Percentiles rank a stretch among this genome's conserved stretches.
Evolutionary conservation across 2,113 vertebrate genomes (phyloP).

Genomic region (Myocastor coypus): DNA sequence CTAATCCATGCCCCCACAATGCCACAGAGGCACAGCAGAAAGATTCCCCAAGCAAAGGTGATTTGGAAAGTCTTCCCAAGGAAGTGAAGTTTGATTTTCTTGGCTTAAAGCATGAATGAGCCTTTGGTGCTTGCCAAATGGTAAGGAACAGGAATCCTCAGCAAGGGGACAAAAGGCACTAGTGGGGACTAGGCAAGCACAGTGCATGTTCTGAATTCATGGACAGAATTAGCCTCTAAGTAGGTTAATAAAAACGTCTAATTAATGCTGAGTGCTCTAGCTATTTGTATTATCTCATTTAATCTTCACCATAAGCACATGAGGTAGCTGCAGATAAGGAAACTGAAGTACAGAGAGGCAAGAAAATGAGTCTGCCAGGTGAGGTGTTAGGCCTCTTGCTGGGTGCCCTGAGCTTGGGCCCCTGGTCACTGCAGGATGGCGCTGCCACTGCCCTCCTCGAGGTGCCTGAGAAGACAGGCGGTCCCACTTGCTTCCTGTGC

Average conservation of each 20-base stretch:
- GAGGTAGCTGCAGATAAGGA: not conserved
- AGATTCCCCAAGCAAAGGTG: not conserved
- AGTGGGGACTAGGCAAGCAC: not conserved
- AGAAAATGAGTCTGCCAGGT: not conserved
- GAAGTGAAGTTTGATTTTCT: slow-evolving; percentile 19
- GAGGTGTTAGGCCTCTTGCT: not conserved
- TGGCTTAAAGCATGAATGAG: not conserved
- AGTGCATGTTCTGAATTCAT: not conserved
- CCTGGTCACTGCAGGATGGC: not conserved
- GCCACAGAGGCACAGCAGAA: not conserved
- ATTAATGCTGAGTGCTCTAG: not conserved
- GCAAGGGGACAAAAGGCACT: not conserved
- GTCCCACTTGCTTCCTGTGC: not conserved
- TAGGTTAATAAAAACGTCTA: not conserved
- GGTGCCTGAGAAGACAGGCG: not conserved
- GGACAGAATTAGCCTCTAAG: not conserved
- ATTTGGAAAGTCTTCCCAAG: not conserved
- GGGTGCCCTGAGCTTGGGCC: too few relatives aligned
- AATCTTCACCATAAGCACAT: not conserved
- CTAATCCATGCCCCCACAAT: not conserved
- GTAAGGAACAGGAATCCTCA: not conserved
- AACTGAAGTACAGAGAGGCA: not conserved
- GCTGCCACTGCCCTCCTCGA: not conserved
- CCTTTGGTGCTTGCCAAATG: not conserved
- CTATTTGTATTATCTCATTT: not conserved